These are phyloP conservation scores for Epinotia nisella DNA, from an alignment of 2,888 invertebrate species.

Conservation along the genomic window DNA sequence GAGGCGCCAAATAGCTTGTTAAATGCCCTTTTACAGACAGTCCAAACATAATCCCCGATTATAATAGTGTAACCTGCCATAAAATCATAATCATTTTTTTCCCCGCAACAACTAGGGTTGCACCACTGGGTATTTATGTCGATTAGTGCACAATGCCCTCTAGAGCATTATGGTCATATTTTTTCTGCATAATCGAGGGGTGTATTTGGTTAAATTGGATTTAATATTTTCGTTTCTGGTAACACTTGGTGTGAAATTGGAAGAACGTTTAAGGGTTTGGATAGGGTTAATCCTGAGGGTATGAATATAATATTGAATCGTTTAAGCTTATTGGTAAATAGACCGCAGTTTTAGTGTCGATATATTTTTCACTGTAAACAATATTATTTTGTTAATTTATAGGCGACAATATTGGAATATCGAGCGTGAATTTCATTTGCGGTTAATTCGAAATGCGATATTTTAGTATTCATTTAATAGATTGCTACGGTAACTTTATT, in stretches of 20 bases:
- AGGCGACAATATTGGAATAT: slow-evolving; percentile 1
- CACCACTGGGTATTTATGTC: slow-evolving; percentile 68
- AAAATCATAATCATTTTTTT: slow-evolving; percentile 80
- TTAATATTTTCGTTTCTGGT: slow-evolving; percentile 82
- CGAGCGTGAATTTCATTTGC: slow-evolving; percentile 1
- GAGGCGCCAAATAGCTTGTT: slow-evolving; percentile 74
- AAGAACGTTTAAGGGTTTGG: slow-evolving; percentile 76
- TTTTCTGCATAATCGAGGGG: slow-evolving; percentile 78
- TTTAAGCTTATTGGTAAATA: not conserved
- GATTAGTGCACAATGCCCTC: slow-evolving; percentile 76
- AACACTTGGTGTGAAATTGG: slow-evolving; percentile 83
- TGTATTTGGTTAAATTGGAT: slow-evolving; percentile 78
- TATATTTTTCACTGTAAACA: slow-evolving; percentile 1
- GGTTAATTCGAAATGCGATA: slow-evolving; percentile 6
- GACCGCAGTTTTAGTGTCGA: not conserved
- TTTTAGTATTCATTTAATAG: slow-evolving; percentile 10
- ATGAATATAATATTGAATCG: slow-evolving; percentile 33
- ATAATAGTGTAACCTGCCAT: slow-evolving; percentile 84
- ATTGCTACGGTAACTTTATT: not conserved
- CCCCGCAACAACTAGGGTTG: slow-evolving; percentile 74
- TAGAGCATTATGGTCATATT: slow-evolving; percentile 81
- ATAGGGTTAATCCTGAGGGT: slow-evolving; percentile 71
- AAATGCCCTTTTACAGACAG: slow-evolving; percentile 80
- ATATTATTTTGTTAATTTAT: not conserved
- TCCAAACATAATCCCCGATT: slow-evolving; percentile 82